Conservation (phyloP, 2,888 invertebrate species). For the Agonopterix heracliana region DNA sequence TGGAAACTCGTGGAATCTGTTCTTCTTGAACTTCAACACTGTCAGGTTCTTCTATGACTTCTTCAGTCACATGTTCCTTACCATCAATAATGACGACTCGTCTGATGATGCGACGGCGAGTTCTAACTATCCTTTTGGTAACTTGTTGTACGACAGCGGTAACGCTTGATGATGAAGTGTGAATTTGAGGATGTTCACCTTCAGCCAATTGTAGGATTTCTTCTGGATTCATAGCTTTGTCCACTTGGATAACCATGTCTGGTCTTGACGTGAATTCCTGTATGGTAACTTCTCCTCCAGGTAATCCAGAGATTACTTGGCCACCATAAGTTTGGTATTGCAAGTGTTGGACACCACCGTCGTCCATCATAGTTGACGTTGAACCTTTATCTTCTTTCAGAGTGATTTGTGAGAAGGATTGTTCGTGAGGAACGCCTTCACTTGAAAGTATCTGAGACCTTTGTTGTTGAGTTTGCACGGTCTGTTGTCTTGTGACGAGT, state of each 20-base stretch:
- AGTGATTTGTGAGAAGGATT: slow-evolving; percentile 81
- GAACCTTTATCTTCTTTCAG: slow-evolving; percentile 80
- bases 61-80: slow-evolving; percentile 88
- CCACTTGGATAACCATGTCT: slow-evolving; percentile 74
- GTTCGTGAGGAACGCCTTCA: slow-evolving; percentile 76
- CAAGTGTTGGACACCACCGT: slow-evolving; percentile 78
- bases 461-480: slow-evolving; percentile 78
- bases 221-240: slow-evolving; percentile 73
- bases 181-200: slow-evolving; percentile 57
- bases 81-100: slow-evolving; percentile 87
- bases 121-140: slow-evolving; percentile 84
- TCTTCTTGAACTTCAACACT: slow-evolving; percentile 83
- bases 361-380: slow-evolving; percentile 73
- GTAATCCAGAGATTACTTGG: slow-evolving; percentile 77
- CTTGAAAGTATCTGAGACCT: slow-evolving; percentile 73
- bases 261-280: slow-evolving; percentile 81
- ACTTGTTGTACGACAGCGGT: slow-evolving; percentile 89
- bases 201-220: slow-evolving; percentile 60
- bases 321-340: slow-evolving; percentile 80
- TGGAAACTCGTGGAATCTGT: slow-evolving; percentile 82
- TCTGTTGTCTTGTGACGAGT: slow-evolving; percentile 80
- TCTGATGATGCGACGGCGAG: slow-evolving; percentile 84
- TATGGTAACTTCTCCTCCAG: slow-evolving; percentile 78
- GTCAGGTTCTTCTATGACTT: slow-evolving; percentile 90
- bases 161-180: slow-evolving; percentile 82